Evolutionary conservation across 2,888 invertebrate species (phyloP).

Genomic region (Drosophila planitibia): DNA sequence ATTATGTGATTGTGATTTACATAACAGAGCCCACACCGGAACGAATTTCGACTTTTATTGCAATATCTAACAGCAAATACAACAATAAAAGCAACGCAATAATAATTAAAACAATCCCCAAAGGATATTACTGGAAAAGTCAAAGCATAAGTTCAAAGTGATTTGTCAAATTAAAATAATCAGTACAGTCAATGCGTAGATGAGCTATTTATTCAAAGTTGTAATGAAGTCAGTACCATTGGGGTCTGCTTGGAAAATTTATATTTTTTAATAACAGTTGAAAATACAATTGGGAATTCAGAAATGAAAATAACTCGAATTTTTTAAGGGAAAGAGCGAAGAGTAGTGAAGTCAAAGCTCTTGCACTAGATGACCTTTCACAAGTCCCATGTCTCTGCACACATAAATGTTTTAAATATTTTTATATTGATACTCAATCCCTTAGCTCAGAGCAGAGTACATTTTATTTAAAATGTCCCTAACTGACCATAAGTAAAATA

Average conservation of each 20-base stretch:
- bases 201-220: neutral
- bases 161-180: conserved; percentile 69
- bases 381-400: conserved; percentile 3
- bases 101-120: conserved; percentile 67
- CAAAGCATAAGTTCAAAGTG: conserved; percentile 69
- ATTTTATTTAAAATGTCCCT: neutral
- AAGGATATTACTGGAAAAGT: conserved; percentile 55
- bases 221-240: neutral
- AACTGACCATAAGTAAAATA: neutral
- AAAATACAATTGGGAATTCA: conserved; percentile 50
- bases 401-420: neutral
- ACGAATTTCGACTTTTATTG: conserved; percentile 28
- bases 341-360: neutral
- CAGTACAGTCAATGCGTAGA: conserved; percentile 16
- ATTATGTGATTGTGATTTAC: conserved; percentile 37
- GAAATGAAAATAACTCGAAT: conserved; percentile 4
- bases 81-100: conserved; percentile 24
- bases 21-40: conserved; percentile 26
- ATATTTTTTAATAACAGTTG: conserved; percentile 37
- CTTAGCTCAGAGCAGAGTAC: neutral
- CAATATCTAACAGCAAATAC: conserved; percentile 9
- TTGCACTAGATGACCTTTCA: conserved; percentile 4
- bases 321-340: neutral
- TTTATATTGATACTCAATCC: neutral
- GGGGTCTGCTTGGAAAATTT: conserved; percentile 3